Base-by-base conservation (phyloP, 1,140 invertebrate genomes). In the Drosophila ercepeae region DNA sequence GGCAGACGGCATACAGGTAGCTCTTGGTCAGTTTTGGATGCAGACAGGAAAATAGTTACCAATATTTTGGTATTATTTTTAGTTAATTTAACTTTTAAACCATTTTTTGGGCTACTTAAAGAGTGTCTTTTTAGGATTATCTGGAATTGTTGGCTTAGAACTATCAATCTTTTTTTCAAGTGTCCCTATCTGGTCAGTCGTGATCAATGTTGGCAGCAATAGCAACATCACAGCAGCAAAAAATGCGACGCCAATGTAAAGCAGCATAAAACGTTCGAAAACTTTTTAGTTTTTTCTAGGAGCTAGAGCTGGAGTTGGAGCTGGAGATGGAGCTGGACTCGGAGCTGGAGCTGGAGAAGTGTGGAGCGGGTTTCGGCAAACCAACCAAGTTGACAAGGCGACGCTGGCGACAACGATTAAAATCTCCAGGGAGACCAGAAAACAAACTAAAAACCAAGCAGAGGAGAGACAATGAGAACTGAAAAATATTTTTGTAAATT, bases 221-320 rank as follows among this genome's bases (percentile, higher is more conserved):
- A 46, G 60, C 60, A 60, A 63, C 52, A 60, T 48, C 21, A 39
- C 36, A 39, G 36, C 36, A 14, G 36, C 41, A 61, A 76, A 78
- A 75, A 86, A 84, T 81, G 82, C 81, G 72, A 88, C 82, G 82
- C 81, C 79, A 84, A 84, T 84, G 79, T 84, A 84, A 84, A 84
- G 81, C 81, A 86, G 76, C 76, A 77, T 63, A 77, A 83, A 78
- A 79, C 60, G 75, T 45, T 69, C 27, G 63, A 34, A 34, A 67
- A 52, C 63, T 42, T 36, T 67, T 51, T 64, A 21, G 9, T 48
- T 27, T 14, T 52, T 52, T 50, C 63, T 67, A 52, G 48, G 27
- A 27, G 45, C 3, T 21, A 13, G 16, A 25, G 23, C 27, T 27
- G 9, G 29, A 32, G 29, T 4, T 32, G 29, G 9, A n/a, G 2